Evolutionary conservation across 2,797 vertebrate species (phyloP).

Genomic region (Pelochelys cantorii): DNA sequence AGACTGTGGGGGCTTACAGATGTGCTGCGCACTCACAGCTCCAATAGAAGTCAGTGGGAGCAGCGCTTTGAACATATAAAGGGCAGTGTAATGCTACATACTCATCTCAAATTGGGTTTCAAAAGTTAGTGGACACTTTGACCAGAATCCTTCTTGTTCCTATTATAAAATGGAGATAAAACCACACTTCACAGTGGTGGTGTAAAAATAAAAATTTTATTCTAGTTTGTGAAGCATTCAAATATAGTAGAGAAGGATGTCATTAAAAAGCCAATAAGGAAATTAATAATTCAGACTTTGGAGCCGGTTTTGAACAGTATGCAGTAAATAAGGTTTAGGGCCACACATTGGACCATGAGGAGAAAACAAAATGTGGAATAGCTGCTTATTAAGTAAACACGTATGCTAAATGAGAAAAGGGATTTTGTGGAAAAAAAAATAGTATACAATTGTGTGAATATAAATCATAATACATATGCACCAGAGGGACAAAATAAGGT

Average conservation of each 20-base stretch:
- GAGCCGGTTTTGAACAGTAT: not conserved
- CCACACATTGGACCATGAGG: constrained; percentile 15
- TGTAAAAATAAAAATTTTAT: not conserved
- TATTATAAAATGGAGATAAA: not conserved
- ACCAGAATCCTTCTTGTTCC: not conserved
- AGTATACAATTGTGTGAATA: constrained; percentile 17
- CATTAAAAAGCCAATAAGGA: not conserved
- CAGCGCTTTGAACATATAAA: not conserved
- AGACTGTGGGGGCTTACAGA: not conserved
- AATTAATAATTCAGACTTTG: not conserved
- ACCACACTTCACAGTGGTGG: not conserved
- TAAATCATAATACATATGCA: not conserved
- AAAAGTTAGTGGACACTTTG: not conserved
- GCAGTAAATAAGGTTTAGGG: not conserved
- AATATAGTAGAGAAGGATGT: not conserved
- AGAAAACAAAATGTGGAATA: constrained; percentile 6
- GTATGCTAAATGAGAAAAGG: constrained; percentile 9
- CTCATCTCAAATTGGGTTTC: not conserved
- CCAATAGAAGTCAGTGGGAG: not conserved
- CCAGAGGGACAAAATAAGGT: not conserved
- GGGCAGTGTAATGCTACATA: not conserved
- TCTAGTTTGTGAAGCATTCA: not conserved
- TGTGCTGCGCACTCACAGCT: not conserved
- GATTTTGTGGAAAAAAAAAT: not conserved
- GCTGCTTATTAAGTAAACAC: constrained; percentile 20